Percentiles rank a stretch among this genome's conserved stretches.
Conservation (phyloP, 1,140 invertebrate species). For the Ips typographus region DNA sequence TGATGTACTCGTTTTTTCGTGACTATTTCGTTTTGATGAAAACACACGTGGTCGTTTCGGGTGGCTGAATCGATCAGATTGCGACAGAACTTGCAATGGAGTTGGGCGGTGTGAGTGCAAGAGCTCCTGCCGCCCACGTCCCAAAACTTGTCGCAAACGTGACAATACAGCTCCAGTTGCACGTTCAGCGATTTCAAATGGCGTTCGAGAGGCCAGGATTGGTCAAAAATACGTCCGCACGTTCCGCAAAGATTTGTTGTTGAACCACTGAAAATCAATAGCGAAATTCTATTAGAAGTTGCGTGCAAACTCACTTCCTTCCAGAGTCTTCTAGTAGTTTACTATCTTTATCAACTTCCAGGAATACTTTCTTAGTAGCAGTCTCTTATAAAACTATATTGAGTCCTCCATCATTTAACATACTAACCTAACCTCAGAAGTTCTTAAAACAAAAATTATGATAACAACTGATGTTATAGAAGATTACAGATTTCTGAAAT, state of each 20-base stretch:
- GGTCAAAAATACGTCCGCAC: constrained; percentile 17
- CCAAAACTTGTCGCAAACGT: constrained; percentile 7
- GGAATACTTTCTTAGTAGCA: too few relatives aligned
- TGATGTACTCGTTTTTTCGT: constrained; percentile 17
- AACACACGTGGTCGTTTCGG: constrained; percentile 10
- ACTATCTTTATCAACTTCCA: too few relatives aligned
- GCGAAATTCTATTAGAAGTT: background rate
- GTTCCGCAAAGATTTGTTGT: background rate
- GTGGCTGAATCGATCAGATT: background rate
- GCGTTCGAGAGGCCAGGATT: constrained; percentile 5
- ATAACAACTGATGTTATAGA: too few relatives aligned
- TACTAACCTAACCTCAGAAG: too few relatives aligned
- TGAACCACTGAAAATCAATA: constrained; percentile 22
- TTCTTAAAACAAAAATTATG: too few relatives aligned
- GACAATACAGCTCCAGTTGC: constrained; percentile 3
- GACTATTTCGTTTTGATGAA: background rate
- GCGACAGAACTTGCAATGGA: constrained; percentile 13
- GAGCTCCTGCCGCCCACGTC: background rate
- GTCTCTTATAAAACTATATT: too few relatives aligned
- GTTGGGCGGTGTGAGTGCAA: constrained; percentile 5
- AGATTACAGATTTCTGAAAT: too few relatives aligned
- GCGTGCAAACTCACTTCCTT: too few relatives aligned
- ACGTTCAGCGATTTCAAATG: constrained; percentile 17
- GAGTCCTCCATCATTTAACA: too few relatives aligned
- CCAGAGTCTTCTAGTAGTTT: too few relatives aligned